Evolutionary conservation across 2,888 invertebrate genomes (phyloP), one percentile per base, ranked within the genome.

Genomic region (Magallana nippona): DNA sequence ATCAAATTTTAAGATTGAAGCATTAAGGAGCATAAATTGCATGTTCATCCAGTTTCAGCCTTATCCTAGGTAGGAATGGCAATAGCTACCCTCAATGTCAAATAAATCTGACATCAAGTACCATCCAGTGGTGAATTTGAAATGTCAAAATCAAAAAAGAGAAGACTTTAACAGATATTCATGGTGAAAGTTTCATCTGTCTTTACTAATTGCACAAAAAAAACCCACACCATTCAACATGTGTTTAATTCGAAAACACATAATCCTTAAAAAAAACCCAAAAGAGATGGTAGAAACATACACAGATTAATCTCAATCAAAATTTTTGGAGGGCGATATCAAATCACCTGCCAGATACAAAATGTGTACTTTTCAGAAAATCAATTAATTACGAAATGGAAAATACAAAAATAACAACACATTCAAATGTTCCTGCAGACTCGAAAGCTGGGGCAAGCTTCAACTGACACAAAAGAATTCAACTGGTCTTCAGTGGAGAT

Each of bases 151-250:
- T 17, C 60, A 60, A 19, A 17, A 17, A 10, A 17, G 19, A n/a
- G 17, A n/a, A 19, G 60, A 60, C 60, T 60, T 60, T 60, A 19
- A 60, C 60, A 60, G 60, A 60, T 60, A 19, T 60, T 60, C 19
- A 60, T 19, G 19, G 60, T 44, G 44, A 60, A 60, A 71, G 71
- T 15, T 27, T 71, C 71, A 71, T 71, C 71, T 71, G 71, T 71
- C 71, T 71, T 71, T 71, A 71, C 27, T 71, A 71, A 71, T 71
- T 71, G 71, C 71, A 71, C 27, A 71, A 71, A 71, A 71, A 71
- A 71, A 71, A 60, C 11, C 71, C 11, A 71, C 19, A 71, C 71
- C 15, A 71, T 71, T 71, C 27, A 71, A 22, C 71, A 71, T 71
- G 27, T 71, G 71, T 71, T 71, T 32, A 63, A 63, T 63, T 63